These are phyloP conservation scores for Euglossa dilemma DNA, from an alignment of 1,140 invertebrate genomes.

Conservation along the genomic window DNA sequence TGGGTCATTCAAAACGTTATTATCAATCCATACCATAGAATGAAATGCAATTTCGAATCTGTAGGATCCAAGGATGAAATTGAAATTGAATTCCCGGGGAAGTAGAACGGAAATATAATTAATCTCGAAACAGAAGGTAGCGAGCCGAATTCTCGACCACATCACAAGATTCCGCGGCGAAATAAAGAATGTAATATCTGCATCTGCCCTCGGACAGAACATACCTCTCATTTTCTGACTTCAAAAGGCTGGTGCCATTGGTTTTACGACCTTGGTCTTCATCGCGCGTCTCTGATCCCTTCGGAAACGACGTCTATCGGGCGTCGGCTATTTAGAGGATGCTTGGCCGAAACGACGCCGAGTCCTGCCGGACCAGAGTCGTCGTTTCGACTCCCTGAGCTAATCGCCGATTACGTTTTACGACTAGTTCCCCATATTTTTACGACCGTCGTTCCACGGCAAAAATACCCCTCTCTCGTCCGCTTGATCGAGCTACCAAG, in stretches of 20 bases:
- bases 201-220: neutral
- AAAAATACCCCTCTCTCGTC: slow-evolving; percentile 46
- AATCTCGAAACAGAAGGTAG: too few relatives aligned
- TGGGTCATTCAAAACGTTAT: too few relatives aligned
- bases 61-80: too few relatives aligned
- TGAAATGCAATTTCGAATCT: too few relatives aligned
- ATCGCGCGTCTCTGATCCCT: slow-evolving; percentile 29
- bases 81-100: too few relatives aligned
- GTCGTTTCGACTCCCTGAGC: slow-evolving; percentile 42
- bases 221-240: slow-evolving; percentile 18
- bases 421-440: slow-evolving; percentile 67
- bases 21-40: too few relatives aligned
- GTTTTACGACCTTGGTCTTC: slow-evolving; percentile 60
- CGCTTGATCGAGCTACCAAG: slow-evolving; percentile 24
- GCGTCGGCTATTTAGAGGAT: slow-evolving; percentile 4
- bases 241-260: slow-evolving; percentile 35
- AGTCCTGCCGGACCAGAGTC: slow-evolving; percentile 16
- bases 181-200: neutral
- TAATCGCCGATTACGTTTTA: slow-evolving; percentile 74
- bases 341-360: neutral
- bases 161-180: too few relatives aligned
- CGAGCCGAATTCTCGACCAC: too few relatives aligned
- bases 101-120: too few relatives aligned
- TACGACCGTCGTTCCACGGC: slow-evolving; percentile 59
- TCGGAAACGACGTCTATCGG: slow-evolving; percentile 22